A percentile compares a stretch with the other conserved stretches of the same genome.
These are phyloP conservation scores for Apodemia zela DNA, from an alignment of 2,888 invertebrate genomes.

Conservation along the genomic window DNA sequence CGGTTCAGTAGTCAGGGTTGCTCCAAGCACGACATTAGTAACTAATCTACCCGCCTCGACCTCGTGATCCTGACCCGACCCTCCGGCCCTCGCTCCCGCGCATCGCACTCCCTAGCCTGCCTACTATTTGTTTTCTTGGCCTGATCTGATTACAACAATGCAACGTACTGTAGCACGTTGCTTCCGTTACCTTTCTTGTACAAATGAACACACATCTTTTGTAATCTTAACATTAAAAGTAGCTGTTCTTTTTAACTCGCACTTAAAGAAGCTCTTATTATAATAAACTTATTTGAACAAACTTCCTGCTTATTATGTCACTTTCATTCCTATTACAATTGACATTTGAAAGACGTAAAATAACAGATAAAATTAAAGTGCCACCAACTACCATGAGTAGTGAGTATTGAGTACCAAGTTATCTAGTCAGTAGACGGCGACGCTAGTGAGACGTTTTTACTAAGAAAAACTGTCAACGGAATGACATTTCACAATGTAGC, in stretches of 20 bases:
- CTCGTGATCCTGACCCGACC: constrained; percentile 48
- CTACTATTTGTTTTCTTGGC: constrained; percentile 48
- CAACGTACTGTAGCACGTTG: constrained; percentile 34
- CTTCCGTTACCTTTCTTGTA: constrained; percentile 23
- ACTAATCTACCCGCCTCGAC: constrained; percentile 48
- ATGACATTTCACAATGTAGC: too few species aligned
- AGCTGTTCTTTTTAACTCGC: neutral
- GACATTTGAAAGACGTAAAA: too few species aligned
- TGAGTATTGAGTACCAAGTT: too few species aligned
- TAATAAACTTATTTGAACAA: neutral
- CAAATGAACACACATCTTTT: constrained; percentile 21
- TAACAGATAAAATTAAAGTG: too few species aligned
- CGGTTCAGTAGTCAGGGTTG: constrained; percentile 40
- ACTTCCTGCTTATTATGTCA: too few species aligned
- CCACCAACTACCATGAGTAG: too few species aligned
- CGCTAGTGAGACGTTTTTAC: too few species aligned
- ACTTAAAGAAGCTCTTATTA: neutral
- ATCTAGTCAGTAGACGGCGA: too few species aligned
- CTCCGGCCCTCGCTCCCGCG: constrained; percentile 33
- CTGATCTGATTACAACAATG: constrained; percentile 49
- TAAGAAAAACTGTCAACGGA: too few species aligned
- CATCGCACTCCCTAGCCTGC: constrained; percentile 31
- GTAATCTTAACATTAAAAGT: constrained; percentile 1
- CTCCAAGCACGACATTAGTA: constrained; percentile 43
- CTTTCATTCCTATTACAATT: too few species aligned